Percentiles rank a stretch among this genome's conserved stretches.
These are phyloP conservation scores for Pseudomyrmex cubaensis DNA, from an alignment of 1,140 invertebrate genomes.

Conservation along the genomic window DNA sequence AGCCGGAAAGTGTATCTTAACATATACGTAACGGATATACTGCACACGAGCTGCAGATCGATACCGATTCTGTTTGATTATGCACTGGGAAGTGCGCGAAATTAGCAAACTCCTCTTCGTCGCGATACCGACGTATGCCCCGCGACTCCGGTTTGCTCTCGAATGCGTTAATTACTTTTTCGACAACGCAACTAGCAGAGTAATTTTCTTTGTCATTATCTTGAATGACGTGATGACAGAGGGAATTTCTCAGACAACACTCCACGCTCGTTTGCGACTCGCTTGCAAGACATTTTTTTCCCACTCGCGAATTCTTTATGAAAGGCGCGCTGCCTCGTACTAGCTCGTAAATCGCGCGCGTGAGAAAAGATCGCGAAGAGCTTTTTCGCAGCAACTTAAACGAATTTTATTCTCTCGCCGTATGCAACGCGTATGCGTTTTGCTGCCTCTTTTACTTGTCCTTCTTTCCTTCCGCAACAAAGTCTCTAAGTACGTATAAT, in stretches of 20 bases:
- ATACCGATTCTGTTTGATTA: slow-evolving; percentile 44
- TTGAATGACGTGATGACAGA: background rate
- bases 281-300: slow-evolving; percentile 12
- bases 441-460: background rate
- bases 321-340: background rate
- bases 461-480: background rate
- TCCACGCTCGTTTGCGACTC: slow-evolving; percentile 9
- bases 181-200: slow-evolving; percentile 19
- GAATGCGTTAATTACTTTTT: slow-evolving; percentile 57
- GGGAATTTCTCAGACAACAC: slow-evolving; percentile 22
- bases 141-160: slow-evolving; percentile 6
- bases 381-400: slow-evolving; percentile 35
- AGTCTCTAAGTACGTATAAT: slow-evolving; percentile 30
- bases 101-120: slow-evolving; percentile 40
- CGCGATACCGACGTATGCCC: background rate
- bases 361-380: background rate
- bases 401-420: background rate
- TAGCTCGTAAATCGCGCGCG: slow-evolving; percentile 26
- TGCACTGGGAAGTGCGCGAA: slow-evolving; percentile 41
- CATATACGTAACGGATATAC: too few species aligned
- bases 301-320: background rate
- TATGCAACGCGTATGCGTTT: slow-evolving; percentile 8
- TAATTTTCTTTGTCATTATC: slow-evolving; percentile 45
- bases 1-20: too few species aligned
- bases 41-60: background rate